phyloP scores from a whole-genome alignment of 2,888 invertebrate genomes.

The Apeira syringaria region DNA sequence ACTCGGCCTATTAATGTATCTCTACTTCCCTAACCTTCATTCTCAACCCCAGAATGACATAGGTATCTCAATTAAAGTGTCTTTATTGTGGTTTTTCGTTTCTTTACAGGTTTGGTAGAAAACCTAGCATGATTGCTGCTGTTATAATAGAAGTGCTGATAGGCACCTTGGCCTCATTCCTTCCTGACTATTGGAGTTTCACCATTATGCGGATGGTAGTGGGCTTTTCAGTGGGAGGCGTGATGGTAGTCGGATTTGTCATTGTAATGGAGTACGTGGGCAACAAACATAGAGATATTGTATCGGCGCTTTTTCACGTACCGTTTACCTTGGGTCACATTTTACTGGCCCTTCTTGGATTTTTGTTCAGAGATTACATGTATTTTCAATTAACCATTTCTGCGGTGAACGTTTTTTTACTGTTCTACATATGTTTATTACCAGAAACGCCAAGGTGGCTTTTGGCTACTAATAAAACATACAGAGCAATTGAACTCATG shows the following conservation, averaged over 20 bases:
- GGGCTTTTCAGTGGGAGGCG: slow-evolving; percentile 90
- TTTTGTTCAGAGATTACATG: slow-evolving; percentile 85
- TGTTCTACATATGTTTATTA: slow-evolving; percentile 87
- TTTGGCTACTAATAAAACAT: slow-evolving; percentile 85
- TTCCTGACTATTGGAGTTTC: slow-evolving; percentile 86
- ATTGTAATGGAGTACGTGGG: slow-evolving; percentile 87
- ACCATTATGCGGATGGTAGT: slow-evolving; percentile 86
- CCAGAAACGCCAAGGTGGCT: slow-evolving; percentile 93
- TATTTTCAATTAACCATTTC: slow-evolving; percentile 86
- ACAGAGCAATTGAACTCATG: slow-evolving; percentile 84
- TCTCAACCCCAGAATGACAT: no score
- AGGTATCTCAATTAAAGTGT: no score
- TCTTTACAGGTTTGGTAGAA: slow-evolving; percentile 89
- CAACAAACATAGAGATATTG: slow-evolving; percentile 66
- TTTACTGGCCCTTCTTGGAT: slow-evolving; percentile 84
- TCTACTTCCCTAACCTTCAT: no score
- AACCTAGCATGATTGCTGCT: slow-evolving; percentile 86
- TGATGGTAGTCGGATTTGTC: slow-evolving; percentile 85
- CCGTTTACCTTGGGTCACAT: slow-evolving; percentile 87
- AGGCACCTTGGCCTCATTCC: slow-evolving; percentile 87
- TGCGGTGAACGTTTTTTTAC: slow-evolving; percentile 77
- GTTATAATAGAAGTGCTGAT: slow-evolving; percentile 87
- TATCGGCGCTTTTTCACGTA: slow-evolving; percentile 85
- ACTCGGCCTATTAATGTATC: no score
- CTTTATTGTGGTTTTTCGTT: no score